A percentile compares a stretch with the other conserved stretches of the same genome.
Conservation (phyloP, 30 jellyfish, hydroid and myxozoan species). For the Rhopilema esculentum region DNA sequence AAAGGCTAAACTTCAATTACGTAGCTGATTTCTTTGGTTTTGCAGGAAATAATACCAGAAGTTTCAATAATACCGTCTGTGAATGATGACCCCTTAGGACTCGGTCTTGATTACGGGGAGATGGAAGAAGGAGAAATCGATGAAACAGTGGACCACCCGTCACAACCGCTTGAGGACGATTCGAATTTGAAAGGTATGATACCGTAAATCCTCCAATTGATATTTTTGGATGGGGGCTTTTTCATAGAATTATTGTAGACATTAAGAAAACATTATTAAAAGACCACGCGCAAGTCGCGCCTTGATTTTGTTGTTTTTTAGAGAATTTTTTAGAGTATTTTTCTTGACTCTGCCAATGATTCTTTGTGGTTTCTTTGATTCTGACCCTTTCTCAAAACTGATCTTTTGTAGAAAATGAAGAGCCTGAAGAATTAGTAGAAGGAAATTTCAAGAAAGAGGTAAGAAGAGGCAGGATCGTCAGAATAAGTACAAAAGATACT, state of each 20-base stretch:
- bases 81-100: slow-evolving; percentile 70
- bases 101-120: slow-evolving; percentile 78
- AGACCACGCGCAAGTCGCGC: too few species aligned
- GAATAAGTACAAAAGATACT: slow-evolving; percentile 65
- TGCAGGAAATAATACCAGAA: slow-evolving; percentile 79
- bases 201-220: too few species aligned
- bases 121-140: slow-evolving; percentile 83
- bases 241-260: too few species aligned
- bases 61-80: slow-evolving; percentile 60
- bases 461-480: slow-evolving; percentile 67
- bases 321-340: too few species aligned
- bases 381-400: too few species aligned
- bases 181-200: slow-evolving; percentile 34
- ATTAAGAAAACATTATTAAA: too few species aligned
- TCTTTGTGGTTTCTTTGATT: background rate
- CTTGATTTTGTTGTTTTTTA: too few species aligned
- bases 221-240: too few species aligned
- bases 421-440: background rate
- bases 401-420: slow-evolving; percentile 4
- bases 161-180: slow-evolving; percentile 3
- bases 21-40: background rate
- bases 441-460: slow-evolving; percentile 55
- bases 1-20: background rate
- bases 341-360: too few species aligned
- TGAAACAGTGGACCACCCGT: slow-evolving; percentile 15